Evolutionary conservation across 2,113 vertebrate genomes (phyloP), one percentile per base, ranked within the genome.

Genomic region (Loxodonta africana): DNA sequence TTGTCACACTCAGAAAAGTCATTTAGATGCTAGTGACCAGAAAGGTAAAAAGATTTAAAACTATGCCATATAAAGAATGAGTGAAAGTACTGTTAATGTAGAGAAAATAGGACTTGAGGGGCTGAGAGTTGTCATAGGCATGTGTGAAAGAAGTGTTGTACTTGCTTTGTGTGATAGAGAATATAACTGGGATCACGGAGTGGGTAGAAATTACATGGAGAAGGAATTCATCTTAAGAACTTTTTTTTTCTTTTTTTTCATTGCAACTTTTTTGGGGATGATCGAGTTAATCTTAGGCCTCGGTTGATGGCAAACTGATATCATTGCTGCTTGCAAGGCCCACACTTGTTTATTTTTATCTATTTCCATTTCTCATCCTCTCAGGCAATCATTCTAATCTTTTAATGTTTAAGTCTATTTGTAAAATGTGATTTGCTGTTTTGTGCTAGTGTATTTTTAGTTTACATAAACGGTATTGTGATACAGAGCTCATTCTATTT

Each of bases 341-440:
- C 51, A 91, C 53, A 78, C 2, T 62, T 88, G 10, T 25, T 91
- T 82, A 18, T 91, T 88, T 96, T 88, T 87, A 83, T 90, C 8
- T 78, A 57, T 78, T 96, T 94, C 44, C n/a, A 46, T 63, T 86
- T 92, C 21, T 94, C 53, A 92, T 37, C 2, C 33, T 26, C 17
- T 1, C 12, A 86, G 65, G 57, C 2, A 93, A 41, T 63, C 21
- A 8, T 94, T 88, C 10, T 77, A 65, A 83, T 78, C 30, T 84
- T 91, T 83, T 85, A 85, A 84, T 83, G 7, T 86, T 89, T 76
- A 88, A 51, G 5, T 60, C 6, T 85, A 77, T 48, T 93, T 83
- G 8, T 65, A 93, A 95, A 81, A 76, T 84, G 6, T 83, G 15
- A 44, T 41, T 88, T 78, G 14, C 44, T 96, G 69, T 41, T 57